Percentiles rank a stretch among this genome's conserved stretches.
phyloP scores from a whole-genome alignment of 2,113 vertebrate species.

The human region DNA sequence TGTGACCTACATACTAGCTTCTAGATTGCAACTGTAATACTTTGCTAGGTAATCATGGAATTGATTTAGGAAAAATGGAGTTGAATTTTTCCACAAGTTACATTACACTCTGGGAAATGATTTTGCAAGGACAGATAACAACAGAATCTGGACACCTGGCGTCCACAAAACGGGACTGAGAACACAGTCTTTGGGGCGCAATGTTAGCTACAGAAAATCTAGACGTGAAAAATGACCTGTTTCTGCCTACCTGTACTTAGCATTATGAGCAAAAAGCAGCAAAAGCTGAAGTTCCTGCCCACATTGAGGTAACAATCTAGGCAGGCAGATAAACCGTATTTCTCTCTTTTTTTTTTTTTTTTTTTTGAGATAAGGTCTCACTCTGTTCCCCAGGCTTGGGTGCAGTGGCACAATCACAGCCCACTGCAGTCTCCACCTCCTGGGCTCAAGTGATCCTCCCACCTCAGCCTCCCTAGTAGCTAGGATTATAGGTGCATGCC shows the following conservation, averaged over 20 bases:
- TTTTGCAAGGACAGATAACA: background rate
- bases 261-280: background rate
- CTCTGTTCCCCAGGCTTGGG: too few relatives aligned
- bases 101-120: background rate
- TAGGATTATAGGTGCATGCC: too few relatives aligned
- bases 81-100: background rate
- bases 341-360: too few relatives aligned
- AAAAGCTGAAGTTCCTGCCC: background rate
- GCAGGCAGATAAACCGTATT: background rate
- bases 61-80: conserved; percentile 12
- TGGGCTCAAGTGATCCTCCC: too few relatives aligned
- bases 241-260: background rate
- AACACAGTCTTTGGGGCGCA: background rate
- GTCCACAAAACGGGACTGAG: background rate
- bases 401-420: too few relatives aligned
- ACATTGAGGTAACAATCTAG: background rate
- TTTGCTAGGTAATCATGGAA: background rate
- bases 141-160: background rate
- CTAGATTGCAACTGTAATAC: background rate
- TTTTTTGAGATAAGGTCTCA: too few relatives aligned
- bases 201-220: background rate
- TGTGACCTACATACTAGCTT: background rate
- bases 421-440: too few relatives aligned
- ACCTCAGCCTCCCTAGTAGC: too few relatives aligned
- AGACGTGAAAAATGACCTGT: background rate